These are phyloP conservation scores for Sminthopsis crassicaudata DNA, from an alignment of 2,113 vertebrate genomes.

Conservation along the genomic window DNA sequence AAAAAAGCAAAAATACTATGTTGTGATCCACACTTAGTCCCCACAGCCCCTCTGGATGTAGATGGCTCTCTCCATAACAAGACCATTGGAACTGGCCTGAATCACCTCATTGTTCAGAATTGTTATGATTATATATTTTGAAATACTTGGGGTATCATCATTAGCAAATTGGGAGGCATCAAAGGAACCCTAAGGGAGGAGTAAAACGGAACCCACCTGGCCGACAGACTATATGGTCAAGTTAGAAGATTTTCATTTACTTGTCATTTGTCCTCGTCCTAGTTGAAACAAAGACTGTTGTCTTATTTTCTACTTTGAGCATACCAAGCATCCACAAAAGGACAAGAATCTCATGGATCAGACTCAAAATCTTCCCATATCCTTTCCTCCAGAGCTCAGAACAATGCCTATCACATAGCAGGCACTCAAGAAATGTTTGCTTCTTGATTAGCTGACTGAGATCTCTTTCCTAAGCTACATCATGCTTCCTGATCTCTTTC, in stretches of 20 bases:
- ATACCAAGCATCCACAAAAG: not conserved
- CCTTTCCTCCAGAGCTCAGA: not conserved
- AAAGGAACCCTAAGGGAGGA: not conserved
- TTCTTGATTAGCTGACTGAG: not conserved
- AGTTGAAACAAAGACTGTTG: no score
- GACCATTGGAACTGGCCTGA: no score
- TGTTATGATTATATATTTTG: no score
- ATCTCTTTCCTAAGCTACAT: not conserved
- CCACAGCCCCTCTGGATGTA: no score
- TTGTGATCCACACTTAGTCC: no score
- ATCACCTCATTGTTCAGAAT: no score
- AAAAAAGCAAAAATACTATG: no score
- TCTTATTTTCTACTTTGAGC: no score
- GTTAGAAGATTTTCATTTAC: not conserved
- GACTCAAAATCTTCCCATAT: not conserved
- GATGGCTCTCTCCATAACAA: no score
- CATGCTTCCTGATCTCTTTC: not conserved
- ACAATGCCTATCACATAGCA: not conserved
- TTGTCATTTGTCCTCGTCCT: not conserved
- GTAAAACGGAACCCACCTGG: not conserved
- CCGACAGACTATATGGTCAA: not conserved
- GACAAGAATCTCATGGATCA: not conserved
- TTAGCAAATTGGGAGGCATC: not conserved
- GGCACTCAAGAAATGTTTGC: no score
- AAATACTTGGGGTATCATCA: not conserved